These are phyloP conservation scores for Sander vitreus DNA, from an alignment of 2,113 vertebrate species.

Conservation along the genomic window DNA sequence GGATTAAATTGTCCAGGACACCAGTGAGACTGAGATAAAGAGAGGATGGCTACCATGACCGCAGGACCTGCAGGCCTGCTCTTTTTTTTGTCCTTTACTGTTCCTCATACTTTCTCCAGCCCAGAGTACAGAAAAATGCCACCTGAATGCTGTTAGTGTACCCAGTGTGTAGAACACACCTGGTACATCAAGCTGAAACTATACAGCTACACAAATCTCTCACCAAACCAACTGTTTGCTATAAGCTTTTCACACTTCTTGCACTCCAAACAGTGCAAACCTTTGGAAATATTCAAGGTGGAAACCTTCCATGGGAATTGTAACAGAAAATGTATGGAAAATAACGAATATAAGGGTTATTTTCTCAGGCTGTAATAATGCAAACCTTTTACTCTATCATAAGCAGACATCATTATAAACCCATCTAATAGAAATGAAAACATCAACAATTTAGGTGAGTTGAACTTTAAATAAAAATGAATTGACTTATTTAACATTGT, in stretches of 20 bases:
- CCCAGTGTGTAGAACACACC: slow-evolving; percentile 12
- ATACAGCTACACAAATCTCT: slow-evolving; percentile 11
- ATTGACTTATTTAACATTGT: no score
- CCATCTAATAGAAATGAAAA: no score
- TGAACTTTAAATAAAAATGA: no score
- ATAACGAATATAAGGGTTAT: no score
- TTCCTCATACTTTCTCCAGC: slow-evolving; percentile 50
- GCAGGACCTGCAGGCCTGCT: slow-evolving; percentile 62
- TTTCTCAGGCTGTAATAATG: no score
- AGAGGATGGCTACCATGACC: slow-evolving; percentile 59
- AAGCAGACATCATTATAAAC: no score
- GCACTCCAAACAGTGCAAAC: neutral
- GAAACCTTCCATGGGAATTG: neutral
- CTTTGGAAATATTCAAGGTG: neutral
- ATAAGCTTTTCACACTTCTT: neutral
- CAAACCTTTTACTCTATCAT: no score
- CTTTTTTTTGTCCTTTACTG: slow-evolving; percentile 58
- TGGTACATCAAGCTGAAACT: slow-evolving; percentile 11
- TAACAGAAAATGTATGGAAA: neutral
- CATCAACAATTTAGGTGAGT: no score
- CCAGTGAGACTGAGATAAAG: slow-evolving; percentile 74
- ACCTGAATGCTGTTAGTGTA: slow-evolving; percentile 28
- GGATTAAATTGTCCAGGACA: slow-evolving; percentile 83
- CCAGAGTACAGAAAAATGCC: slow-evolving; percentile 47
- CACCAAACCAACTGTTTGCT: neutral